A percentile compares a stretch with the other conserved stretches of the same genome.
phyloP scores from a whole-genome alignment of 2,797 vertebrate species.

The Onychomys torridus region DNA sequence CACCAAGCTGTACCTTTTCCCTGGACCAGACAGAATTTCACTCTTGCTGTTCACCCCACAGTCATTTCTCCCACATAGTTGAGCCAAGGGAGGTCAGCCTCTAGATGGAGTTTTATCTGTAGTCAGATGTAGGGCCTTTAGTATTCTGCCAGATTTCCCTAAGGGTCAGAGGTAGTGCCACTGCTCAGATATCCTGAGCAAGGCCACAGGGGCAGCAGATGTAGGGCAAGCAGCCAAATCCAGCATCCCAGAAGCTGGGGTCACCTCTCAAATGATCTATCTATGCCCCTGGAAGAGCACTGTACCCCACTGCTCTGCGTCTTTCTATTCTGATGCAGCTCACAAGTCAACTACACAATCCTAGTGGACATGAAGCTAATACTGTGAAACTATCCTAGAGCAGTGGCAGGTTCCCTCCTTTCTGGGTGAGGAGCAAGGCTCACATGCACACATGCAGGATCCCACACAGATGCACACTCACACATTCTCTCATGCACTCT shows the following conservation, averaged over 20 bases:
- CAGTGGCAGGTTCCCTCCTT: background rate
- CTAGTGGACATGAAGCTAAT: background rate
- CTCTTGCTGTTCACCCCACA: background rate
- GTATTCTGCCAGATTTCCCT: background rate
- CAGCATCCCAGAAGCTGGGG: background rate
- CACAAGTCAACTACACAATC: background rate
- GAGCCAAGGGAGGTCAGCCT: background rate
- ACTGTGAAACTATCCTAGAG: rapidly evolving
- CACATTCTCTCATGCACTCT: background rate
- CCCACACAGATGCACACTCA: background rate
- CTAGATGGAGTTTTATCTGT: background rate
- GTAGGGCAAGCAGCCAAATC: background rate
- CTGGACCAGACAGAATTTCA: background rate
- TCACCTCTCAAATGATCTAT: background rate
- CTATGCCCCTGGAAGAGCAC: background rate
- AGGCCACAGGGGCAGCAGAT: rapidly evolving
- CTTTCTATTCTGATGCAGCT: background rate
- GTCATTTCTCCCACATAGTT: background rate
- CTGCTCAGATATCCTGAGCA: background rate
- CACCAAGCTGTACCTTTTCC: background rate
- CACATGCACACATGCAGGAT: background rate
- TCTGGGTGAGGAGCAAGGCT: background rate
- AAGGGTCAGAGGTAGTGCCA: no score
- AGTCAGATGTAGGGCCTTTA: background rate
- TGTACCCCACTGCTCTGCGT: background rate